Base-by-base conservation (phyloP, 2,888 invertebrate species). In the Helleia helle region DNA sequence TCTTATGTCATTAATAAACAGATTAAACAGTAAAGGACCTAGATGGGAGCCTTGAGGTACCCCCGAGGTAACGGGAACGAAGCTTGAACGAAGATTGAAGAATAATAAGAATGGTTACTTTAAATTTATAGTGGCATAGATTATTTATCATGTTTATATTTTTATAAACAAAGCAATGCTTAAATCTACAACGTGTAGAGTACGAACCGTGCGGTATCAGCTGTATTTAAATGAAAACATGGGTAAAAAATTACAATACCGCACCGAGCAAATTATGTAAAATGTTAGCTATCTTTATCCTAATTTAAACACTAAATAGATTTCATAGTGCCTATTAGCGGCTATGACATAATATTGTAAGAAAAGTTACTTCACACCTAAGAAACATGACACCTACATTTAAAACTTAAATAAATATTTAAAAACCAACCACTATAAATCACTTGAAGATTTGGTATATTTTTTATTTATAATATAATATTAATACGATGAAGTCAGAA, bases 341-440 rank as follows among this genome's bases (percentile, higher is more conserved):
- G 74, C 59, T 80, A 83, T 84, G 83, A 84, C 83, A 83, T 84
- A 83, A 81, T 80, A 67, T 34, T 34, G 18, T 65, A 61, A 60
- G 57, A 66, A 70, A 71, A 71, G 71, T 74, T 74, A 67, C 71
- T 73, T 68, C 68, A 68, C 52, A 49, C 9, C 9, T 31, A n/a
- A 31, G 80, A 74, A 77, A 80, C 54, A 58, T 68, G 79, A 81
- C 73, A 81, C 72, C 61, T 50, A 36, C 46, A 29, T 39, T 38
- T 12, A 34, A 42, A 15, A 15, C 22, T 34, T 9, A 36, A 41
- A 34, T 13, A 37, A 34, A 15, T 2, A 28, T 5, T 13, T 38
- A 31, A n/a, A 6, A 34, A 34, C 34, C 34, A 34, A 34, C 22
- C 12, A 11, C 34, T 22, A 11, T 18, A 7, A 34, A 4, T 34